Base-by-base conservation (phyloP, 2,113 vertebrate genomes). In the Mola mola region DNA sequence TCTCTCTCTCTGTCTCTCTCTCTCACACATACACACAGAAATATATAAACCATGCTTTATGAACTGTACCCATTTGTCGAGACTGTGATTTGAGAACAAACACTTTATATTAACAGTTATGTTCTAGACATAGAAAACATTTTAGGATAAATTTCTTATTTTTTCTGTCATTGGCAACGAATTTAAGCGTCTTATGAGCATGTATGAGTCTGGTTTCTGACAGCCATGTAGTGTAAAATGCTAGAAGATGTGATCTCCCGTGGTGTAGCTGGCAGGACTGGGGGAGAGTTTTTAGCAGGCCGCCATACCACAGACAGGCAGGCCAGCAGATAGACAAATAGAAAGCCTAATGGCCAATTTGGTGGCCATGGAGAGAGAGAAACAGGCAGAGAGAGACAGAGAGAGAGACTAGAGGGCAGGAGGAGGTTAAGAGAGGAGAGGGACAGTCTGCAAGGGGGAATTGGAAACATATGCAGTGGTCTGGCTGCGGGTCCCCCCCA, bases 391-490 rank as follows among this genome's bases (percentile, higher is more conserved):
- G 28, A 29, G 28, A 37, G 28, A 26, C n/a, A 16, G 16, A 26
- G 26, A 16, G 26, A 40, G 24, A 34, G 34, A 26, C 24, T 19
- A 29, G 24, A 47, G 34, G 49, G 29, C 15, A 34, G 51, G 37
- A 22, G 19, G 47, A 64, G 36, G 29, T 20, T 11, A 52, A 31
- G 17, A 13, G 31, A 33, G 13, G 24, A 16, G 42, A 42, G 33
- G 17, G 58, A 47, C 82, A 79, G 81, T 79, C 78, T 81, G 41
- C 16, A 37, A 47, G 50, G 55, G 60, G 67, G 76, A 67, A 89
- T 84, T 85, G 58, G 68, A 89, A 88, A 85, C 85, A 88, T 33
- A 65, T 89, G 88, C 78, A 66, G 73, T 79, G 78, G 87, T 84
- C 83, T 84, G 77, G 83, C 72, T 84, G 74, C 81, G 66, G 81